Base-by-base conservation (phyloP, 2,888 invertebrate species). In the Hecatera dysodea region DNA sequence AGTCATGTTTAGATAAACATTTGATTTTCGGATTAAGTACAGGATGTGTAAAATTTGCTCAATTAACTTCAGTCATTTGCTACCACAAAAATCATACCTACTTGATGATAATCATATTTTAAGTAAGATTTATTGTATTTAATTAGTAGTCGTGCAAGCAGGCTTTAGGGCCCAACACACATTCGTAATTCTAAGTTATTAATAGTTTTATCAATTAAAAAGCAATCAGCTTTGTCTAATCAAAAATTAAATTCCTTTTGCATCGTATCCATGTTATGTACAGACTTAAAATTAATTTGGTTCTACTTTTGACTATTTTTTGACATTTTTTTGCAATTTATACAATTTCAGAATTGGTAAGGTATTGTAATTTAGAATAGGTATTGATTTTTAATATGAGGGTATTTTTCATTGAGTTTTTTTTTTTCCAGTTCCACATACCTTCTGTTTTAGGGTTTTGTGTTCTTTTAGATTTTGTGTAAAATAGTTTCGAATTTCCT, bases 161-260 rank as follows among this genome's bases (percentile, higher is more conserved):
- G 44, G 22, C 8, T 39, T 24, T 39, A 29, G 36, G 27, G 27
- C 19, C 33, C 29, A 27, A 17, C 24, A 57, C 24, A 44, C 12
- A 46, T 36, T 55, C 24, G n/a, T 73, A 68, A 27, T 46, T 55
- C 76, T 72, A 67, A 33, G 15, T 55, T 74, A 72, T 44, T 52
- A 17, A 27, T 50, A 72, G 11, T 19, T 46, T 76, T 74, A 76
- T 53, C 42, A 71, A 52, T 71, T 55, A 68, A 50, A 66, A 83
- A 85, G 84, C 81, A 42, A 53, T 78, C 50, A 75, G 78, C 83
- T 86, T 85, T 84, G 71, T 80, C 77, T 86, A 84, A 72, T 85
- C 71, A 78, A 87, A 91, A 91, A 89, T 89, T 92, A 92, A 94
- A 94, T 93, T 95, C 94, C 92, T 89, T 92, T 92, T 90, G 92